A percentile compares a stretch with the other conserved stretches of the same genome.
Conservation (phyloP, 2,888 invertebrate genomes). For the Pemphredon lugubris region DNA sequence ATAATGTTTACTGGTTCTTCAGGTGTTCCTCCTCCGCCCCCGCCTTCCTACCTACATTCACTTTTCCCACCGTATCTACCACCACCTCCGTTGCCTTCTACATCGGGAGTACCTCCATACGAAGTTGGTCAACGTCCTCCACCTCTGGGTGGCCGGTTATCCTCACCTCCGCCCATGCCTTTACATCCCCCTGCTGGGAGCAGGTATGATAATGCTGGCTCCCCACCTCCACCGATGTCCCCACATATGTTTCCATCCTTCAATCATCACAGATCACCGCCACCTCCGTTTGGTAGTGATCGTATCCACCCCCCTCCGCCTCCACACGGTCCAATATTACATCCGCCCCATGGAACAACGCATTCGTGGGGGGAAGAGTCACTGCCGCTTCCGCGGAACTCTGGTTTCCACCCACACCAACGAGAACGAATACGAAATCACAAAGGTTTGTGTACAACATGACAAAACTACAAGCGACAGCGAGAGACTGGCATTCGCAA, state of each 20-base stretch:
- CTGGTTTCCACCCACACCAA: conserved; percentile 70
- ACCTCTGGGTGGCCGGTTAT: conserved; percentile 78
- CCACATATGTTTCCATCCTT: conserved; percentile 74
- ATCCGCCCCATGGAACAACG: conserved; percentile 58
- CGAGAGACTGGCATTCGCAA: conserved; percentile 21
- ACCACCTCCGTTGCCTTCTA: conserved; percentile 82
- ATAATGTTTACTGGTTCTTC: conserved; percentile 81
- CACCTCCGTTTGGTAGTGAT: conserved; percentile 79
- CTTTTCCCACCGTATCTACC: conserved; percentile 84
- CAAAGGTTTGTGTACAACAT: conserved; percentile 76
- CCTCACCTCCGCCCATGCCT: conserved; percentile 84
- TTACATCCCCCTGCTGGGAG: conserved; percentile 81
- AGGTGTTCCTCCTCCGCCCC: conserved; percentile 81
- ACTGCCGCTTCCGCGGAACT: conserved; percentile 71
- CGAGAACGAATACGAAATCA: conserved; percentile 75
- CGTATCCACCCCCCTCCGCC: conserved; percentile 57
- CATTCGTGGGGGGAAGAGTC: conserved; percentile 74
- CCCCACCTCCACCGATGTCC: conserved; percentile 75
- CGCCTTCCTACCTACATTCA: conserved; percentile 81
- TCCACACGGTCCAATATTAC: conserved; percentile 54
- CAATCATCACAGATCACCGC: conserved; percentile 71
- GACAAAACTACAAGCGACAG: conserved; percentile 27
- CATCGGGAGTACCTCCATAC: conserved; percentile 75
- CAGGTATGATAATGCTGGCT: conserved; percentile 69
- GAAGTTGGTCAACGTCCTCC: conserved; percentile 81